Percentiles rank a stretch among this genome's conserved stretches.
Evolutionary conservation across 2,797 vertebrate species (phyloP).

Genomic region (Triplophysa bombifrons): DNA sequence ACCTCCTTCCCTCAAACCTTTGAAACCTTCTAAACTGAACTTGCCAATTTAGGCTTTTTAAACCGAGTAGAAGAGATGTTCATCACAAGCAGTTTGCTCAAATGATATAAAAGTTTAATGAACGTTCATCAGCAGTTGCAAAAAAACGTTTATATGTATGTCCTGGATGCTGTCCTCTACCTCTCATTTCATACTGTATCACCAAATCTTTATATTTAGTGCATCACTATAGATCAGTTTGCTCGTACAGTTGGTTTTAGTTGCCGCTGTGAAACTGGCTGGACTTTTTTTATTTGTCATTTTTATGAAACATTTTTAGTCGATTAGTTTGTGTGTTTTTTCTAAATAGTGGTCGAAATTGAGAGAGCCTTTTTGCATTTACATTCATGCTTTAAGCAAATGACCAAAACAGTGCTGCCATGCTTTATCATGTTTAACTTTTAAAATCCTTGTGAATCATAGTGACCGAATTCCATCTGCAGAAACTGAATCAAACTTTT

Average conservation of each 20-base stretch:
- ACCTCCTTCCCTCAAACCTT: conserved; percentile 14
- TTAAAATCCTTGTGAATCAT: neutral
- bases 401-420: conserved; percentile 3
- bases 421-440: neutral
- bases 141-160: conserved; percentile 4
- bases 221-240: neutral
- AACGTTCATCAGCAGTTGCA: neutral
- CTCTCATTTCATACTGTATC: conserved; percentile 47
- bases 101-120: neutral
- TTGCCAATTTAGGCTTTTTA: neutral
- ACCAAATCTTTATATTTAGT: conserved; percentile 29
- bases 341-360: neutral
- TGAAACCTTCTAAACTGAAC: conserved; percentile 13
- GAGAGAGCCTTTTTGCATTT: neutral
- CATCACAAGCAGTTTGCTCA: conserved; percentile 2
- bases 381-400: conserved; percentile 2
- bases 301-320: neutral
- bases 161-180: conserved; percentile 34
- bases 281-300: neutral
- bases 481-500: neutral
- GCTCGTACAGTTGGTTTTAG: neutral
- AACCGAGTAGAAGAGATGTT: neutral
- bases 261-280: neutral
- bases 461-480: neutral
- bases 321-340: conserved; percentile 1